Percentiles rank a stretch among this genome's conserved stretches.
phyloP scores from a whole-genome alignment of 2,888 invertebrate genomes.

The Andrena fulva region DNA sequence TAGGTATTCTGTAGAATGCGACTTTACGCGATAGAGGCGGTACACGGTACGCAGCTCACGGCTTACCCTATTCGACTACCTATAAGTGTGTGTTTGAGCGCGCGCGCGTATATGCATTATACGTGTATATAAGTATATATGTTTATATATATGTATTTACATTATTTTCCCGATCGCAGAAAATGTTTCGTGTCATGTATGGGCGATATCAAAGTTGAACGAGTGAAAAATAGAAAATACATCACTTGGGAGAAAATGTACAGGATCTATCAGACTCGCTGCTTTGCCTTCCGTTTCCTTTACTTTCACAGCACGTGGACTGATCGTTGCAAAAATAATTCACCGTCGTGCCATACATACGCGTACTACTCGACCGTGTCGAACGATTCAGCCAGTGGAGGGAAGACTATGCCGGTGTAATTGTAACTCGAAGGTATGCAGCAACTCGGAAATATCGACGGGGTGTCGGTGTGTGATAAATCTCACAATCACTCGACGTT shows the following conservation, averaged over 20 bases:
- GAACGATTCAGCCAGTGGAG: slow-evolving; percentile 1
- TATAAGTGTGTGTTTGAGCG: not conserved
- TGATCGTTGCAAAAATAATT: not conserved
- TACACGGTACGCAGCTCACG: no score
- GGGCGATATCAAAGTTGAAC: not conserved
- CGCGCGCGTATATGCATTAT: no score
- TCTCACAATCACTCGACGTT: not conserved
- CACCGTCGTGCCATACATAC: not conserved
- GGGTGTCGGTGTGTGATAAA: not conserved
- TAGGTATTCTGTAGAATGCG: slow-evolving; percentile 9
- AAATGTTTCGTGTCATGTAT: not conserved
- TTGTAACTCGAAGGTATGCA: slow-evolving; percentile 14
- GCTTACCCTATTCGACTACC: not conserved
- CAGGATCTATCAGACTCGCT: slow-evolving; percentile 14
- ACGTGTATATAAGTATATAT: not conserved
- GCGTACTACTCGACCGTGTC: not conserved
- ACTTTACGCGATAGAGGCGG: not conserved
- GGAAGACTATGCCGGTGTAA: slow-evolving; percentile 44
- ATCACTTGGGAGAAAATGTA: slow-evolving; percentile 44
- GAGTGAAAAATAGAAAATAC: slow-evolving; percentile 30
- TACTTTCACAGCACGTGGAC: not conserved
- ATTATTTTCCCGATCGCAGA: slow-evolving; percentile 19
- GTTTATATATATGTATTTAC: slow-evolving; percentile 22
- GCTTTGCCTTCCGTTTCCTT: not conserved
- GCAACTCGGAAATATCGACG: slow-evolving; percentile 14